phyloP scores from a whole-genome alignment of 2,888 invertebrate species.

The Pammene fasciana region DNA sequence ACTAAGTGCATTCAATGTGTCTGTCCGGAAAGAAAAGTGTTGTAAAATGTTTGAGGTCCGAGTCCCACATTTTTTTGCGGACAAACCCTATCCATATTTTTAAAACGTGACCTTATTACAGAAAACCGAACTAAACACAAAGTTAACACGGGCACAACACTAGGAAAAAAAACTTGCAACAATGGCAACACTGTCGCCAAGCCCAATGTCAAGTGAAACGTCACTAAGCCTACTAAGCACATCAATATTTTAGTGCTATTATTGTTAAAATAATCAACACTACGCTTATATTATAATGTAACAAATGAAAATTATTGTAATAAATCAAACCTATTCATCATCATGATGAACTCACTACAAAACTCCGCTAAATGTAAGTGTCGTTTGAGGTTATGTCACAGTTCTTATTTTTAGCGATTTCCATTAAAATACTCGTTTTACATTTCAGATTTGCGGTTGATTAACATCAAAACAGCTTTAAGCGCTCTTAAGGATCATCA shows the following conservation, averaged over 20 bases:
- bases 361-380: constrained; percentile 73
- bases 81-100: no score
- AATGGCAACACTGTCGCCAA: no score
- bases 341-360: constrained; percentile 69
- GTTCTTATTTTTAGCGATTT: constrained; percentile 40
- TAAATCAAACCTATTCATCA: constrained; percentile 36
- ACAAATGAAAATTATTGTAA: constrained; percentile 4
- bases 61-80: no score
- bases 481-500: constrained; percentile 65
- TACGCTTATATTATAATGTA: constrained; percentile 20
- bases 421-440: constrained; percentile 4
- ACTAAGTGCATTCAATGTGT: no score
- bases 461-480: constrained; percentile 67
- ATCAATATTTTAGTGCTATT: constrained; percentile 1
- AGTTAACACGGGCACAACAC: no score
- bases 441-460: constrained; percentile 68
- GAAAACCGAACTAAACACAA: no score
- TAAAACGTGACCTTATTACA: no score
- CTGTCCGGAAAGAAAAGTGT: no score
- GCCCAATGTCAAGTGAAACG: neutral
- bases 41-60: no score
- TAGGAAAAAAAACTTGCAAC: no score
- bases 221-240: constrained; percentile 1
- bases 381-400: constrained; percentile 61
- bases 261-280: constrained; percentile 1